These are phyloP conservation scores for Cathartes aura DNA, from an alignment of 2,113 vertebrate genomes.

Conservation along the genomic window DNA sequence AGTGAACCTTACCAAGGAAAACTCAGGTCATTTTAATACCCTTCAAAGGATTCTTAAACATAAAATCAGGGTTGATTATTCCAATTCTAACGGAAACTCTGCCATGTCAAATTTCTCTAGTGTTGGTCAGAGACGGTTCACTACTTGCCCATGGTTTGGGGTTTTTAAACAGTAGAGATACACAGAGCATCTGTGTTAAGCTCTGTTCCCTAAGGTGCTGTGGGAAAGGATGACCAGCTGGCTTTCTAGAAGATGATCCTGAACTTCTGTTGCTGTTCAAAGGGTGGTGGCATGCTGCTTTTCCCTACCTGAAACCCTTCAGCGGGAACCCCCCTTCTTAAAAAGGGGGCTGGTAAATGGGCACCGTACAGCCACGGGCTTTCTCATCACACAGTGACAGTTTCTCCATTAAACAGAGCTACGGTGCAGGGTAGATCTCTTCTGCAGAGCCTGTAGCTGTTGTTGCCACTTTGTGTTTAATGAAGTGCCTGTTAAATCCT, in stretches of 20 bases:
- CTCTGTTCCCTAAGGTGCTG: background rate
- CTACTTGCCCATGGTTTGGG: background rate
- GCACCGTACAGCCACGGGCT: accelerated
- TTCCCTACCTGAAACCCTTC: background rate
- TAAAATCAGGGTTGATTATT: background rate
- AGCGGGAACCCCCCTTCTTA: background rate
- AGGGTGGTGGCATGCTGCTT: background rate
- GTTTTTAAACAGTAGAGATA: background rate
- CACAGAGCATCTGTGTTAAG: background rate
- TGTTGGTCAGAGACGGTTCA: background rate
- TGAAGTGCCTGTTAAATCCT: background rate
- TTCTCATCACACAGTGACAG: too few species aligned
- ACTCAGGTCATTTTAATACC: background rate
- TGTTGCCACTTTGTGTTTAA: background rate
- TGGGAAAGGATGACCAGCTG: background rate
- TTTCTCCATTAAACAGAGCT: background rate
- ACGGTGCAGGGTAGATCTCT: accelerated
- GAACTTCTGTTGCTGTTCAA: background rate
- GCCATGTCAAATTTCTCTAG: background rate
- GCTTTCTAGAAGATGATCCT: background rate
- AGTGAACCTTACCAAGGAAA: background rate
- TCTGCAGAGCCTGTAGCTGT: background rate
- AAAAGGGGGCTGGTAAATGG: background rate
- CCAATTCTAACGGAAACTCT: background rate
- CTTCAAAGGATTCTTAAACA: background rate